phyloP scores from a whole-genome alignment of 1,140 invertebrate genomes.

The Sycophila sp. region DNA sequence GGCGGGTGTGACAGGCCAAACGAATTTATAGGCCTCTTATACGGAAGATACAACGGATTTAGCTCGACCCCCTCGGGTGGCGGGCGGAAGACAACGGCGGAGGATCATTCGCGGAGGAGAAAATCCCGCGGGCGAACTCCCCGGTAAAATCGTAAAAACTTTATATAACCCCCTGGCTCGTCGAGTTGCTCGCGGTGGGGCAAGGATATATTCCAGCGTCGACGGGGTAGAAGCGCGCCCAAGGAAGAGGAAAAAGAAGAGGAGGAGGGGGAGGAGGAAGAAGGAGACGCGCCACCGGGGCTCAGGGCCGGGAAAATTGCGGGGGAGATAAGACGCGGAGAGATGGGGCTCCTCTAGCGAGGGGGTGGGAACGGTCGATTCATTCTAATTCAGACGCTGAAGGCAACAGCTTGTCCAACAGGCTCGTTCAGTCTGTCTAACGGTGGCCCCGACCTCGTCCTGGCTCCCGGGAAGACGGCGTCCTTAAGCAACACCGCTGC shows the following conservation, averaged over 20 bases:
- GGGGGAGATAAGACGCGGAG: constrained; percentile 49
- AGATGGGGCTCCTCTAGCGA: no score
- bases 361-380: constrained; percentile 50
- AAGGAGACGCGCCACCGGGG: neutral
- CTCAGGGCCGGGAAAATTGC: constrained; percentile 38
- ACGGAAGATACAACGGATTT: constrained; percentile 65
- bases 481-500: neutral
- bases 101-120: constrained; percentile 42
- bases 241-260: neutral
- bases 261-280: neutral
- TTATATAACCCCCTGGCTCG: constrained; percentile 65
- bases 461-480: no score
- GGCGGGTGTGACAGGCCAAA: constrained; percentile 65
- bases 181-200: constrained; percentile 22
- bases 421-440: constrained; percentile 54
- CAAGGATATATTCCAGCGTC: neutral
- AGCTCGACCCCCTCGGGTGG: constrained; percentile 50
- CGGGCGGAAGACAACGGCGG: no score
- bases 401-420: constrained; percentile 67
- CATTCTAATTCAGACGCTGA: constrained; percentile 65
- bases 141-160: constrained; percentile 64
- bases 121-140: constrained; percentile 41
- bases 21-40: constrained; percentile 67
- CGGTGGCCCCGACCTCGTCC: no score
- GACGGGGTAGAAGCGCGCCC: neutral